Percentiles rank a stretch among this genome's conserved stretches.
Conservation (phyloP, 2,113 vertebrate genomes). For the Albula glossodonta region DNA sequence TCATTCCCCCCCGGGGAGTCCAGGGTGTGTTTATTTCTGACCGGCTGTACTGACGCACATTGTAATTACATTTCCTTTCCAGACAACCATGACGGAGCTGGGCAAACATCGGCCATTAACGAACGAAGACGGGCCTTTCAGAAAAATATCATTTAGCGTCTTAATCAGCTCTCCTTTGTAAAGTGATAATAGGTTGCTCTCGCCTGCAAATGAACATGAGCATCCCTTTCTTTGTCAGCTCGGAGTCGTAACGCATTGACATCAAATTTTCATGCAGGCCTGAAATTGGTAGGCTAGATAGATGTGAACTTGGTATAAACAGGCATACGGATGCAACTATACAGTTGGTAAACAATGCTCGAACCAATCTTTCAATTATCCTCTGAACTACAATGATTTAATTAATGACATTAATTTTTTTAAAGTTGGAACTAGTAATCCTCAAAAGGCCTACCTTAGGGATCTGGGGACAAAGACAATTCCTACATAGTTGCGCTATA, state of each 20-base stretch:
- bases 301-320: background rate
- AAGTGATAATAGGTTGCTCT: conserved; percentile 34
- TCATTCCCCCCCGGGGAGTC: background rate
- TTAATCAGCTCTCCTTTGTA: conserved; percentile 43
- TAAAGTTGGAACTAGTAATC: background rate
- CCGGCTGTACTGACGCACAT: background rate
- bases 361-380: background rate
- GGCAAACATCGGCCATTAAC: conserved; percentile 32
- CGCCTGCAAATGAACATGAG: conserved; percentile 18
- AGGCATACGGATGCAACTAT: background rate
- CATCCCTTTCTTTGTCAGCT: background rate
- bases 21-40: conserved; percentile 10
- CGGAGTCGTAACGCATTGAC: background rate
- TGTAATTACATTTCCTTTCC: conserved; percentile 46
- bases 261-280: background rate
- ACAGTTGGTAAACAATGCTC: background rate
- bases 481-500: too few species aligned
- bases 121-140: conserved; percentile 49
- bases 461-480: background rate
- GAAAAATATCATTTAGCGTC: conserved; percentile 47
- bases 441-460: background rate
- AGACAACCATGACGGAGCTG: conserved; percentile 42
- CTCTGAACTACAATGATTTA: background rate
- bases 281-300: background rate
- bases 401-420: background rate